Evolutionary conservation across 2,797 vertebrate genomes (phyloP).

Genomic region (Selene dorsalis): DNA sequence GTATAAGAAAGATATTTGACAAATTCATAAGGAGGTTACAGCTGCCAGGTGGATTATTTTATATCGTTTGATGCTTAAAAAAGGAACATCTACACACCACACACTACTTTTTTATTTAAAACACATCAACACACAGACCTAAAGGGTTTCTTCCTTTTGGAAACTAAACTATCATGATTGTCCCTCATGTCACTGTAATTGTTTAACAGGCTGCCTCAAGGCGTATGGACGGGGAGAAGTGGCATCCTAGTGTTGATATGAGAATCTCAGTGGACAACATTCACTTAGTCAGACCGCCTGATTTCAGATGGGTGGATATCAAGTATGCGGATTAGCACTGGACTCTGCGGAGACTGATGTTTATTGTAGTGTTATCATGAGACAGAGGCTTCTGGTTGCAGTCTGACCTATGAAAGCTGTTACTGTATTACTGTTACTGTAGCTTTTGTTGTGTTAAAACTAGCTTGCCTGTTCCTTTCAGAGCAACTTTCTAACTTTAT

Average conservation of each 20-base stretch:
- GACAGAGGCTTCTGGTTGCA: background rate
- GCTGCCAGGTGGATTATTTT: slow-evolving; percentile 6
- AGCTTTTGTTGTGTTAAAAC: background rate
- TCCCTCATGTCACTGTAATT: background rate
- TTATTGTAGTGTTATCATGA: background rate
- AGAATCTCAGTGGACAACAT: background rate
- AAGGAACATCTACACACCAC: no score
- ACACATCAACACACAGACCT: background rate
- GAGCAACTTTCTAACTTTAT: background rate
- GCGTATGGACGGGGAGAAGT: background rate
- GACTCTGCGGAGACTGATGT: background rate
- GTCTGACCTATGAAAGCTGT: background rate
- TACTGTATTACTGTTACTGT: no score
- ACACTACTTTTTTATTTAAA: no score
- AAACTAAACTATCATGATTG: background rate
- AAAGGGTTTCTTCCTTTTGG: background rate
- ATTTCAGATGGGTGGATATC: background rate
- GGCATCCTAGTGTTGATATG: background rate
- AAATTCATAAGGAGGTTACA: background rate
- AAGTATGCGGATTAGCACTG: background rate
- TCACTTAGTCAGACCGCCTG: slow-evolving; percentile 1
- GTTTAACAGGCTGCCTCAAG: background rate
- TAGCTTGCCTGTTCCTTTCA: background rate
- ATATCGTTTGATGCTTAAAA: no score
- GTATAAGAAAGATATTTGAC: background rate